A percentile compares a stretch with the other conserved stretches of the same genome.
phyloP scores from a whole-genome alignment of 1,140 invertebrate genomes.

The Caligus rogercresseyi region DNA sequence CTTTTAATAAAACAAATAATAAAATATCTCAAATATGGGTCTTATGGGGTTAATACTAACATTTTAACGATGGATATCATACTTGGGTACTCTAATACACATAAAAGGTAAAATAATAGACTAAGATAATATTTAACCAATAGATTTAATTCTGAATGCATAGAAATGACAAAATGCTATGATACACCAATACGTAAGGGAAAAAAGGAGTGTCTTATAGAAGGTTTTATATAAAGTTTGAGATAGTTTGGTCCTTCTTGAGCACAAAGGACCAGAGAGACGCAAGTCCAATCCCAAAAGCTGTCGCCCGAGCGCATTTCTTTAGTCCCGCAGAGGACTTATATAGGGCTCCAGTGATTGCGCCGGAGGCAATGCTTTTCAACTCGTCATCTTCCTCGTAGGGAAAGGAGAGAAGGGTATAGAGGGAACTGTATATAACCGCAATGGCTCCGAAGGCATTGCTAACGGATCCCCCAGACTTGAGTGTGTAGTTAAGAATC shows the following conservation, averaged over 20 bases:
- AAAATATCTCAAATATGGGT: too few species aligned
- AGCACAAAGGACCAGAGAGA: constrained; percentile 1
- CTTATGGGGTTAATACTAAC: too few species aligned
- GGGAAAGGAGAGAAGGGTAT: constrained; percentile 4
- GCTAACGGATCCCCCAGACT: constrained; percentile 10
- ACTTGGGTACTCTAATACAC: too few species aligned
- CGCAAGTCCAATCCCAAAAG: constrained; percentile 13
- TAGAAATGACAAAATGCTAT: background rate
- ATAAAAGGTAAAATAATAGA: too few species aligned
- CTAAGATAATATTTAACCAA: too few species aligned
- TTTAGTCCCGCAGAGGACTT: constrained; percentile 16
- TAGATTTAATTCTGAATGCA: background rate
- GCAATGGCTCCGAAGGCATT: constrained; percentile 15
- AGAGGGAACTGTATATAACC: constrained; percentile 14
- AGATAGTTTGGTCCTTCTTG: constrained; percentile 9
- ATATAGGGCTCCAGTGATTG: constrained; percentile 15
- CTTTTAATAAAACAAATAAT: too few species aligned
- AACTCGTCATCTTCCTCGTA: constrained; percentile 12
- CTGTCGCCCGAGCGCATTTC: constrained; percentile 9
- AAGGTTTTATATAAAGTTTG: constrained; percentile 10
- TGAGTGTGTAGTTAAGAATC: constrained; percentile 14
- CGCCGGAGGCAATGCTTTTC: constrained; percentile 4
- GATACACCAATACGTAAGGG: background rate
- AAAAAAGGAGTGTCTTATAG: background rate
- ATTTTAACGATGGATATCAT: too few species aligned